Evolutionary conservation across 2,797 vertebrate genomes (phyloP).

Genomic region (Falco rusticolus): DNA sequence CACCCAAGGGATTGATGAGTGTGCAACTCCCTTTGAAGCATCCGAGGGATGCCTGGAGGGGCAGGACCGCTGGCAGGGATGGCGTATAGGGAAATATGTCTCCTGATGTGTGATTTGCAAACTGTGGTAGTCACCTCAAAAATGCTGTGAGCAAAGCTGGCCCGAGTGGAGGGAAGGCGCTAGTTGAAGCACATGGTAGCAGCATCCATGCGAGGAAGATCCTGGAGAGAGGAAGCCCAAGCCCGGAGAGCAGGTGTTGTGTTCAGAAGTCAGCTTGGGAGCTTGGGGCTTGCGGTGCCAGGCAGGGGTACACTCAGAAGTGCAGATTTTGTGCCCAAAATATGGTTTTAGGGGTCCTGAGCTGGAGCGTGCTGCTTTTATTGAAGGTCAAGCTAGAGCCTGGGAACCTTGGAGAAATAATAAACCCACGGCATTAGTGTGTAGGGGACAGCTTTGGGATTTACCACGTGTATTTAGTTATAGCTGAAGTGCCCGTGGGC

Average conservation of each 20-base stretch:
- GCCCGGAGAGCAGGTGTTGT: background rate
- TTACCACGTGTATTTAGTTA: fast-evolving
- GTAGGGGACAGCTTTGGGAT: background rate
- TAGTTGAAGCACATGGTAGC: background rate
- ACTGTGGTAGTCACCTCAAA: background rate
- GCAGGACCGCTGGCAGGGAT: background rate
- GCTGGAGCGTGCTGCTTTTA: background rate
- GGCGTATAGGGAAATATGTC: background rate
- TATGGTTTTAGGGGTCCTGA: background rate
- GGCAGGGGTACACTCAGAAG: background rate
- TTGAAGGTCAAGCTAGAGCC: background rate
- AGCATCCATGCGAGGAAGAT: background rate
- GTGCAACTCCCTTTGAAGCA: background rate
- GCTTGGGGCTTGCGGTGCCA: background rate
- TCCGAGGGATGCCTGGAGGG: background rate
- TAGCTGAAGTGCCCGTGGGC: fast-evolving
- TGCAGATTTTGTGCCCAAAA: background rate
- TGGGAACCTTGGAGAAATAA: background rate
- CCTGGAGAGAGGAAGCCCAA: background rate
- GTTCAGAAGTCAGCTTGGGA: background rate
- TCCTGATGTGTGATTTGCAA: background rate
- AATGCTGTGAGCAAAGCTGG: background rate
- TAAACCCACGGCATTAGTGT: background rate
- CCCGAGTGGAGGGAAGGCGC: background rate
- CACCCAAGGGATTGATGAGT: background rate